phyloP scores from a whole-genome alignment of 1,140 invertebrate species.

The Bemisia tabaci region DNA sequence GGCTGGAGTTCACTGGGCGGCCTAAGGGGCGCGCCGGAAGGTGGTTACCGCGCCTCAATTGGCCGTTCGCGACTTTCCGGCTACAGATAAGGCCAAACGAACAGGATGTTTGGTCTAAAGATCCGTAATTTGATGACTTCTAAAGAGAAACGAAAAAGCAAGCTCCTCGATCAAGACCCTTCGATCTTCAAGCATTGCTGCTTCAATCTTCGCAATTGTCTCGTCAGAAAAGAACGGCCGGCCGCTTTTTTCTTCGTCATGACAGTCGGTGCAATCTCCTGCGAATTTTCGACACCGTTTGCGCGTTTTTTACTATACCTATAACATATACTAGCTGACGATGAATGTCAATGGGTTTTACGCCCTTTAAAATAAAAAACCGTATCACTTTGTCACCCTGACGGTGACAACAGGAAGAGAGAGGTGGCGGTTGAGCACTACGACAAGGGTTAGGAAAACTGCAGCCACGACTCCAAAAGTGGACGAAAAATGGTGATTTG shows the following conservation, averaged over 20 bases:
- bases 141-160: not conserved
- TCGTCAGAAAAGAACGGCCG: not conserved
- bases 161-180: no score
- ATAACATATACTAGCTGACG: not conserved
- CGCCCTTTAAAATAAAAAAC: not conserved
- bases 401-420: no score
- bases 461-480: constrained; percentile 12
- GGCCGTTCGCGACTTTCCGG: no score
- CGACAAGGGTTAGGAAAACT: constrained; percentile 9
- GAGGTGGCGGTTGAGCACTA: constrained; percentile 7
- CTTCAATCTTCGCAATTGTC: not conserved
- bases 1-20: no score
- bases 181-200: not conserved
- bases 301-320: not conserved
- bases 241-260: not conserved
- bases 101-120: no score
- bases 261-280: not conserved
- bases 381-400: not conserved
- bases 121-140: no score
- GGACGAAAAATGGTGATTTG: no score
- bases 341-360: not conserved
- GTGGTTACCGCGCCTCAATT: no score
- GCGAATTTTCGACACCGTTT: not conserved
- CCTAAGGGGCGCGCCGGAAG: no score
- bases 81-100: no score